These are phyloP conservation scores for Pseudomyrmex flavicornis DNA, from an alignment of 1,140 invertebrate species.

Conservation along the genomic window DNA sequence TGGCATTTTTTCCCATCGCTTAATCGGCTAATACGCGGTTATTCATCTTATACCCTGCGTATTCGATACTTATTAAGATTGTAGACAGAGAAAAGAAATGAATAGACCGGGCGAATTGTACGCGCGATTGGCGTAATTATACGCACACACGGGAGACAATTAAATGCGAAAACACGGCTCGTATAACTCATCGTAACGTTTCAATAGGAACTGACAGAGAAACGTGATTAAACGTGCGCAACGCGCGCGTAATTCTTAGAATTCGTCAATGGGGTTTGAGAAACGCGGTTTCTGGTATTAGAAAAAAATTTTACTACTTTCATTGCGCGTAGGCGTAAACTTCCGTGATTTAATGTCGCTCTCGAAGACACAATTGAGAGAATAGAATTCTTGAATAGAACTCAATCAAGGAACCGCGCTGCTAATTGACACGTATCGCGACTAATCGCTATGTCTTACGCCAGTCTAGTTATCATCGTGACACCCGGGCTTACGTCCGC, in stretches of 20 bases:
- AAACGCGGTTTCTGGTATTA: no score
- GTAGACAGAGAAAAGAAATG: constrained; percentile 28
- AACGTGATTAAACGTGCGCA: not conserved
- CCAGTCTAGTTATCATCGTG: constrained; percentile 18
- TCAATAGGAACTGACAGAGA: constrained; percentile 6
- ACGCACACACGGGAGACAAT: not conserved
- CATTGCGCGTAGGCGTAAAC: not conserved
- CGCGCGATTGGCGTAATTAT: constrained; percentile 9
- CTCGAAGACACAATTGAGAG: not conserved
- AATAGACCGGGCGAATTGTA: not conserved
- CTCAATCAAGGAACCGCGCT: not conserved
- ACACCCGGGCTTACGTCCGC: constrained; percentile 14
- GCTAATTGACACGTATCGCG: constrained; percentile 37
- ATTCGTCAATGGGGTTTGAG: no score
- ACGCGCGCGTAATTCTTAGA: no score
- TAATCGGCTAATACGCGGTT: constrained; percentile 44
- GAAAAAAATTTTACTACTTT: no score
- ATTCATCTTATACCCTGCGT: constrained; percentile 28
- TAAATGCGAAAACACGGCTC: not conserved
- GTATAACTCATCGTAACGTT: constrained; percentile 5
- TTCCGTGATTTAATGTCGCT: not conserved
- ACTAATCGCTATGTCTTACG: constrained; percentile 44
- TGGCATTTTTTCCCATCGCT: not conserved
- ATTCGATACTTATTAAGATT: constrained; percentile 45
- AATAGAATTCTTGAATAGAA: not conserved